These are phyloP conservation scores for Eupristina koningsbergeri DNA, from an alignment of 1,140 invertebrate genomes.

Conservation along the genomic window DNA sequence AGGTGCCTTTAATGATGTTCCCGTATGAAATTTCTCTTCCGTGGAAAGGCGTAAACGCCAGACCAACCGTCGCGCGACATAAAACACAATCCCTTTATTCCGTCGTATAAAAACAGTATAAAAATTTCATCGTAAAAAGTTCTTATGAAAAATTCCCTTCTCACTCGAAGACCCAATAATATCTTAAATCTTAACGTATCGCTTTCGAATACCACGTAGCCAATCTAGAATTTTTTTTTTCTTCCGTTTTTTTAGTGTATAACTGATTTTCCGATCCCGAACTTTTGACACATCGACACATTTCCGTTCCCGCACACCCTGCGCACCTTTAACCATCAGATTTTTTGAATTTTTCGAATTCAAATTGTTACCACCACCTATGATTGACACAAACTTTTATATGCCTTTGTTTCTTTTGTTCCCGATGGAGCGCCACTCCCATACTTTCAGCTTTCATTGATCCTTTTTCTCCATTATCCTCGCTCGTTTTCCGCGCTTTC, in stretches of 20 bases:
- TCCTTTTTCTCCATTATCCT: background rate
- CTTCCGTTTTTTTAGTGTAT: background rate
- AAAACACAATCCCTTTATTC: background rate
- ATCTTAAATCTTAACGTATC: conserved; percentile 67
- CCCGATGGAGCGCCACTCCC: conserved; percentile 63
- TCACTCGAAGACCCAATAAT: conserved; percentile 49
- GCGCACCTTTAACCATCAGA: background rate
- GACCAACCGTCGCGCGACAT: conserved; percentile 36
- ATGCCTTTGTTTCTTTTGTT: background rate
- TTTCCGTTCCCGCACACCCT: background rate
- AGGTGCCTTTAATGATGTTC: background rate
- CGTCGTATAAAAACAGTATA: conserved; percentile 28
- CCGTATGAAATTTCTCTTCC: background rate
- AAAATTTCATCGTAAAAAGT: conserved; percentile 55
- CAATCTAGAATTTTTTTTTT: conserved; percentile 59
- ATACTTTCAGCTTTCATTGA: background rate
- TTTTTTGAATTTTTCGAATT: background rate
- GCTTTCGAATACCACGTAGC: conserved; percentile 70
- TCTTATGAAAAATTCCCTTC: conserved; percentile 46
- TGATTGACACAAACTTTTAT: background rate
- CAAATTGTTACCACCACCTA: background rate
- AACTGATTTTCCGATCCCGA: conserved; percentile 35
- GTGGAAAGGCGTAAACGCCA: background rate
- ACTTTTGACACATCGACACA: conserved; percentile 2
- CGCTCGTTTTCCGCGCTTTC: conserved; percentile 24